Evolutionary conservation across 2,888 invertebrate genomes (phyloP).

Genomic region (Stenolophus ochropezus): DNA sequence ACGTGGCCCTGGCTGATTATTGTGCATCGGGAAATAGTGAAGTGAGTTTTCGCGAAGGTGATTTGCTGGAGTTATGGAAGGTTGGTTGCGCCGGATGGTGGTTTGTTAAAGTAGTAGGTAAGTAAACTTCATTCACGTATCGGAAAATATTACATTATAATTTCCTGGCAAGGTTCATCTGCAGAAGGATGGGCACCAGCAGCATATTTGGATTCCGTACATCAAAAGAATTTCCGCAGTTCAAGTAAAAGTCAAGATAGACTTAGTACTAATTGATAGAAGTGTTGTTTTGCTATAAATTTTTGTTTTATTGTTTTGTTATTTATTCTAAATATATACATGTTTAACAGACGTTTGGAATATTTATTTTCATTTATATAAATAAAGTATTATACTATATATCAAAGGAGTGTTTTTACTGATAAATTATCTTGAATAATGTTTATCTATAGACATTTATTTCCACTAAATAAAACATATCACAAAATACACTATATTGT

Average conservation of each 20-base stretch:
- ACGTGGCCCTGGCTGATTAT: slow-evolving; percentile 94
- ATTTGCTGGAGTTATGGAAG: slow-evolving; percentile 91
- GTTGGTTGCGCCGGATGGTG: slow-evolving; percentile 98
- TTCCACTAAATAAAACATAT: slow-evolving; percentile 47
- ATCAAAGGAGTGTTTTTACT: background rate
- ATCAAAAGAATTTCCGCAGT: slow-evolving; percentile 85
- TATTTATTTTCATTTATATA: slow-evolving; percentile 43
- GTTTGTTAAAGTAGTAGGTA: slow-evolving; percentile 91
- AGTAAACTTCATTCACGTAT: slow-evolving; percentile 63
- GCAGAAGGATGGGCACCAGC: slow-evolving; percentile 96
- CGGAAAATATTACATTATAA: background rate
- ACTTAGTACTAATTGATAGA: slow-evolving; percentile 65
- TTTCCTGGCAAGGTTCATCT: slow-evolving; percentile 74
- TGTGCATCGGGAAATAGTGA: slow-evolving; percentile 93
- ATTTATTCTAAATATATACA: slow-evolving; percentile 50
- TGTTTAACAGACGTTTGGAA: slow-evolving; percentile 45
- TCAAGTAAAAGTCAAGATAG: slow-evolving; percentile 81
- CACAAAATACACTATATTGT: slow-evolving; percentile 45
- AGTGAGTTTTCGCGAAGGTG: slow-evolving; percentile 92
- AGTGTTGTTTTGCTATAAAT: slow-evolving; percentile 44
- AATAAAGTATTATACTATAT: slow-evolving; percentile 39
- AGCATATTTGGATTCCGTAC: slow-evolving; percentile 88
- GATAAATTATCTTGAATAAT: background rate
- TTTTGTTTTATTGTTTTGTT: slow-evolving; percentile 40
- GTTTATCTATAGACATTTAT: slow-evolving; percentile 47